Evolutionary conservation across 1,140 invertebrate species (phyloP).

Genomic region (Maconellicoccus hirsutus): DNA sequence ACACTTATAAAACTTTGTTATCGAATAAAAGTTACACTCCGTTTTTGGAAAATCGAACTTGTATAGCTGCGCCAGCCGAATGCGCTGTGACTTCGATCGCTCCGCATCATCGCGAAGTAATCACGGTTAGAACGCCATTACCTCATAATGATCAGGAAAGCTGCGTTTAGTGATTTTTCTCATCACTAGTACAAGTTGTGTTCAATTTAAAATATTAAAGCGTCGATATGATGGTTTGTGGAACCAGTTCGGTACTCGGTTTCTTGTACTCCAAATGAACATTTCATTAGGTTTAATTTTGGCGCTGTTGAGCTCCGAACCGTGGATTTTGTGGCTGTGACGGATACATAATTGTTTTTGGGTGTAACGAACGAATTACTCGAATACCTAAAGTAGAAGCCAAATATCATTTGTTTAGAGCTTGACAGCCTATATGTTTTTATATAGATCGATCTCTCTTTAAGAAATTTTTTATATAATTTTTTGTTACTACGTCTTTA

Average conservation of each 20-base stretch:
- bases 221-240: not conserved
- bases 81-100: conserved; percentile 34
- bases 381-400: not conserved
- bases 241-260: not conserved
- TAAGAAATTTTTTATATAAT: not conserved
- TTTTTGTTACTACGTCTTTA: not conserved
- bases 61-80: conserved; percentile 29
- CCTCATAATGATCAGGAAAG: conserved; percentile 71
- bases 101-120: conserved; percentile 49
- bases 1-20: conserved; percentile 61
- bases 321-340: not conserved
- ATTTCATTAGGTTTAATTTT: not conserved
- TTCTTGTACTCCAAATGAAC: not conserved
- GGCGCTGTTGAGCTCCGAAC: not conserved
- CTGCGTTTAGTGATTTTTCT: conserved; percentile 55
- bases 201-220: not conserved
- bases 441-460: conserved; percentile 1
- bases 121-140: conserved; percentile 67
- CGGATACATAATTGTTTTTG: not conserved
- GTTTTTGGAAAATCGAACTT: conserved; percentile 27
- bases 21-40: conserved; percentile 38
- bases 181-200: not conserved
- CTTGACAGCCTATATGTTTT: not conserved
- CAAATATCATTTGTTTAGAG: not conserved
- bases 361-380: not conserved